Evolutionary conservation across 2,113 vertebrate genomes (phyloP), one percentile per base, ranked within the genome.

Genomic region (Platichthys stellatus): DNA sequence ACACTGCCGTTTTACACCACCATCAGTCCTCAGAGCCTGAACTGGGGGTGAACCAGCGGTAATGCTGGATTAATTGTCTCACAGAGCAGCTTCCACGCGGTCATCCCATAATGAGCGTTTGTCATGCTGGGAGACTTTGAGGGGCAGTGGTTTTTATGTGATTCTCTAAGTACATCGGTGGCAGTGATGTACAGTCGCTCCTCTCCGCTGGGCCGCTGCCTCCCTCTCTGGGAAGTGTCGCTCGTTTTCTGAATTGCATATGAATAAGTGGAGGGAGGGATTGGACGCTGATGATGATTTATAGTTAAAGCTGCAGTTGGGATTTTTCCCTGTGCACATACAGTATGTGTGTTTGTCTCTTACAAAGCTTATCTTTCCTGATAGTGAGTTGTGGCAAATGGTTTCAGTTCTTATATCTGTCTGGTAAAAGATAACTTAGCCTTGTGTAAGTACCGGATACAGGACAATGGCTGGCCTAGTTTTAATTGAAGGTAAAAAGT

Each of bases 201-300:
- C 73, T 86, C 69, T 77, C 83, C 68, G 82, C 80, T 75, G 78
- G 67, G 72, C 10, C 45, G 12, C 14, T 61, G 75, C 67, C 43
- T 63, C 18, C 72, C 71, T 80, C 70, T 72, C 31, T 62, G 71
- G 81, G 79, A 85, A 45, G 82, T 67, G 73, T 62, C 15, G 51
- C 86, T 84, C 76, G 75, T 86, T 82, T 83, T 85, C 65, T 77
- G 72, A 72, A 83, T 80, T 74, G 82, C 72, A 61, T 80, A 73
- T 91, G 75, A 81, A 82, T 85, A 78, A 81, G 54, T 83, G 40
- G n/a, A 20, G 43, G 61, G 24, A 74, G 60, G 67, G 24, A 74
- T 72, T 63, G 82, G 61, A 89, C 53, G 51, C 51, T 77, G 74
- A 85, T 82, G 63, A 73, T 86, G 89, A 91, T 90, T 88, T 83